These are phyloP conservation scores for Poecilia picta DNA, from an alignment of 2,797 vertebrate species.

Conservation along the genomic window DNA sequence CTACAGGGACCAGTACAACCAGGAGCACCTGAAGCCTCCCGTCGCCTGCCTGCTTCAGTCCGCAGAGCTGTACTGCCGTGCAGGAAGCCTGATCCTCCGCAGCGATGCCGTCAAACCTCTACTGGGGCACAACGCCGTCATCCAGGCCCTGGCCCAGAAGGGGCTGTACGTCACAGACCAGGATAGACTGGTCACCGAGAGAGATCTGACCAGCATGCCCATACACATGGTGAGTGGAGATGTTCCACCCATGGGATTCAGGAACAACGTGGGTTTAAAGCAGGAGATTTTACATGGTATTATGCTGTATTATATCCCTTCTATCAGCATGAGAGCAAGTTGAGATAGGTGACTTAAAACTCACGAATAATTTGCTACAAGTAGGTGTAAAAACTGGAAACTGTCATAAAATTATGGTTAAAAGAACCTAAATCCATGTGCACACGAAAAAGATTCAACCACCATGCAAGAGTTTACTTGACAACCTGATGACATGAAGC, in stretches of 20 bases:
- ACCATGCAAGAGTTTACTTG: background rate
- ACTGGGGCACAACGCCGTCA: constrained; percentile 95
- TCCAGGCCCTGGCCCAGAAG: constrained; percentile 97
- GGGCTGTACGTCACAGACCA: constrained; percentile 97
- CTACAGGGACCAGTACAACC: constrained; percentile 96
- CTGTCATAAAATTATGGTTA: background rate
- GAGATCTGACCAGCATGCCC: constrained; percentile 91
- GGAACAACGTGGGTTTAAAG: background rate
- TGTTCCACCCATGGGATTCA: background rate
- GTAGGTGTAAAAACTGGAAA: background rate
- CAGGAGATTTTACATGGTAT: background rate
- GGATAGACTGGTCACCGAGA: constrained; percentile 93
- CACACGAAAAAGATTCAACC: background rate
- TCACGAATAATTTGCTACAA: background rate
- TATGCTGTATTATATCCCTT: background rate
- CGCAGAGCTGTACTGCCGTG: constrained; percentile 95
- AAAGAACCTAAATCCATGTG: background rate
- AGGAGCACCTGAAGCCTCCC: constrained; percentile 97
- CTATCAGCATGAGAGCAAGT: background rate
- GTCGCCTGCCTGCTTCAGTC: constrained; percentile 93
- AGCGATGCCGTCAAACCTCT: constrained; percentile 97
- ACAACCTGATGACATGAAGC: background rate
- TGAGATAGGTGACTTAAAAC: no score
- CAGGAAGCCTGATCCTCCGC: constrained; percentile 96
- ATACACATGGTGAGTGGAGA: constrained; percentile 92